These are phyloP conservation scores for Drosophila picticornis DNA, from an alignment of 2,888 invertebrate species.

Conservation along the genomic window DNA sequence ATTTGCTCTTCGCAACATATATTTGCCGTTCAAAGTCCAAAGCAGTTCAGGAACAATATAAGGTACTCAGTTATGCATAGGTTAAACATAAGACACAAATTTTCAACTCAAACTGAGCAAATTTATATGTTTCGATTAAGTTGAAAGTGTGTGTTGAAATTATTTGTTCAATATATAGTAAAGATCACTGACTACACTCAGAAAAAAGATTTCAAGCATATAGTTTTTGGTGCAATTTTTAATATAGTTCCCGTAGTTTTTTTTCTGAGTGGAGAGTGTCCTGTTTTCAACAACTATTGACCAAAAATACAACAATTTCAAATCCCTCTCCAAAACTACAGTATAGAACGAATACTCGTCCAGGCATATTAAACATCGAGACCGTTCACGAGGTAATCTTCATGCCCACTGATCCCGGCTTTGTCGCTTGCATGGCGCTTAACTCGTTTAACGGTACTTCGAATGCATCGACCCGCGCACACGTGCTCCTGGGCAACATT, in stretches of 20 bases:
- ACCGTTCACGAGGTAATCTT: constrained; percentile 84
- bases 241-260: neutral
- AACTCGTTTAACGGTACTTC: constrained; percentile 84
- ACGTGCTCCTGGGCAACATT: constrained; percentile 83
- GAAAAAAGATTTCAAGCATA: neutral
- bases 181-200: neutral
- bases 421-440: constrained; percentile 85
- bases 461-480: constrained; percentile 66
- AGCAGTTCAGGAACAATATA: constrained; percentile 45
- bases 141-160: neutral
- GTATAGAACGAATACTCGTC: constrained; percentile 59
- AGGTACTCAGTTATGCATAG: constrained; percentile 40
- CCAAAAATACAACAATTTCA: neutral
- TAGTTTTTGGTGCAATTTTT: neutral
- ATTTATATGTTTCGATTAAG: neutral
- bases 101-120: neutral
- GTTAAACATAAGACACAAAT: constrained; percentile 12
- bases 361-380: constrained; percentile 71
- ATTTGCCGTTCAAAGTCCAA: constrained; percentile 32
- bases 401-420: constrained; percentile 84
- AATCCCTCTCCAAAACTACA: constrained; percentile 8
- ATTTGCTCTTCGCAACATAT: constrained; percentile 8
- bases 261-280: neutral
- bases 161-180: neutral
- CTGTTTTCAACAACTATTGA: neutral